phyloP scores from a whole-genome alignment of 1,140 invertebrate genomes.

The Anastrepha obliqua region DNA sequence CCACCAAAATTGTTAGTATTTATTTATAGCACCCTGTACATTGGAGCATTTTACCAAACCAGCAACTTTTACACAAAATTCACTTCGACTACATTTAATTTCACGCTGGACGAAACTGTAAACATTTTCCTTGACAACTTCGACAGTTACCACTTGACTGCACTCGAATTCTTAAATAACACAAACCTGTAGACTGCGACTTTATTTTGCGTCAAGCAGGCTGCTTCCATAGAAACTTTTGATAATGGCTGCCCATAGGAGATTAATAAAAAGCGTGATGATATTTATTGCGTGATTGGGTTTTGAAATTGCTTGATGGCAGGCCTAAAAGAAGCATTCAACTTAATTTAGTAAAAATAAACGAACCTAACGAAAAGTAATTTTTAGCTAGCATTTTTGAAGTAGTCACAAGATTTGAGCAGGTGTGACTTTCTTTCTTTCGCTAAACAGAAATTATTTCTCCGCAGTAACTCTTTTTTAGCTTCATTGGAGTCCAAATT shows the following conservation, averaged over 20 bases:
- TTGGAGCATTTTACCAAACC: too few relatives aligned
- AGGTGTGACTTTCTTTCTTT: too few relatives aligned
- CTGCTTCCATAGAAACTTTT: background rate
- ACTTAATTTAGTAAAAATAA: background rate
- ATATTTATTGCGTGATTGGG: background rate
- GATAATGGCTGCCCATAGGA: background rate
- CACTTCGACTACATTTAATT: background rate
- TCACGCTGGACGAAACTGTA: background rate
- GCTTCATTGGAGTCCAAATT: too few relatives aligned
- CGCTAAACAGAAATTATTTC: too few relatives aligned
- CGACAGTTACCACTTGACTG: background rate
- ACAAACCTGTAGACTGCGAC: background rate
- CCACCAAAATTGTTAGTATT: too few relatives aligned
- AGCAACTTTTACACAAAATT: background rate
- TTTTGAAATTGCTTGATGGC: background rate
- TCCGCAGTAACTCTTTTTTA: too few relatives aligned
- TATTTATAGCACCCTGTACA: too few relatives aligned
- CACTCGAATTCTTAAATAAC: background rate
- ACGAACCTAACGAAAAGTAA: background rate
- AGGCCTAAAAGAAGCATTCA: background rate
- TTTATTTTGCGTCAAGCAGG: background rate
- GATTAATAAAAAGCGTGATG: background rate
- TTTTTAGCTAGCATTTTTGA: too few relatives aligned
- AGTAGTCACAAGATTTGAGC: too few relatives aligned
- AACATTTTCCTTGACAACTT: background rate